Conservation (phyloP, 2,888 invertebrate genomes). For the Cerastoderma edule region DNA sequence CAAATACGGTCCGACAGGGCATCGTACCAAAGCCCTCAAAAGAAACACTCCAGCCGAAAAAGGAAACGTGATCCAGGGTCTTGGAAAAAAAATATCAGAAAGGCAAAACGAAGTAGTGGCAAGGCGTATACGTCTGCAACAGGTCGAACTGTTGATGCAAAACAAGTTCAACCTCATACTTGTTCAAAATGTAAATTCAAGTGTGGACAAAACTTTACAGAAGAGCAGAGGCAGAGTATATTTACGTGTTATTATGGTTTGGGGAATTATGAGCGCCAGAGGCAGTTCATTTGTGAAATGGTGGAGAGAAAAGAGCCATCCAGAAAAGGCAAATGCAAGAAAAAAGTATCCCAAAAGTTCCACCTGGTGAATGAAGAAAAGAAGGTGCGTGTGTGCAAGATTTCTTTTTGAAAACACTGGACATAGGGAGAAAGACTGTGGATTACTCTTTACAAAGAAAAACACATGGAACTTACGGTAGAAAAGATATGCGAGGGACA, state of each 20-base stretch:
- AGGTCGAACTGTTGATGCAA: not conserved
- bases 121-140: too few species aligned
- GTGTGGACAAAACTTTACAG: slow-evolving; percentile 32
- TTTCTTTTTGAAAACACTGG: slow-evolving; percentile 14
- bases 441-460: slow-evolving; percentile 5
- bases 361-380: too few species aligned
- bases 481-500: not conserved
- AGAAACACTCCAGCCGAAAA: slow-evolving; percentile 16
- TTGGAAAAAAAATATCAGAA: slow-evolving; percentile 26
- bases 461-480: not conserved
- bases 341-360: not conserved
- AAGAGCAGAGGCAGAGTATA: slow-evolving; percentile 26
- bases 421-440: slow-evolving; percentile 22
- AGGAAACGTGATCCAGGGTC: slow-evolving; percentile 1
- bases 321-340: slow-evolving; percentile 18
- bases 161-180: slow-evolving; percentile 20
- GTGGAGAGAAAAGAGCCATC: slow-evolving; percentile 2
- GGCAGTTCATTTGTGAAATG: slow-evolving; percentile 32
- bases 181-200: slow-evolving; percentile 26
- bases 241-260: slow-evolving; percentile 27
- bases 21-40: slow-evolving; percentile 17
- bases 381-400: slow-evolving; percentile 3
- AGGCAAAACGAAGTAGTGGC: not conserved
- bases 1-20: too few species aligned
- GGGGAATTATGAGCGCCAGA: slow-evolving; percentile 36